Percentiles rank a stretch among this genome's conserved stretches.
Evolutionary conservation across 2,888 invertebrate genomes (phyloP).

Genomic region (Yponomeuta malinellus): DNA sequence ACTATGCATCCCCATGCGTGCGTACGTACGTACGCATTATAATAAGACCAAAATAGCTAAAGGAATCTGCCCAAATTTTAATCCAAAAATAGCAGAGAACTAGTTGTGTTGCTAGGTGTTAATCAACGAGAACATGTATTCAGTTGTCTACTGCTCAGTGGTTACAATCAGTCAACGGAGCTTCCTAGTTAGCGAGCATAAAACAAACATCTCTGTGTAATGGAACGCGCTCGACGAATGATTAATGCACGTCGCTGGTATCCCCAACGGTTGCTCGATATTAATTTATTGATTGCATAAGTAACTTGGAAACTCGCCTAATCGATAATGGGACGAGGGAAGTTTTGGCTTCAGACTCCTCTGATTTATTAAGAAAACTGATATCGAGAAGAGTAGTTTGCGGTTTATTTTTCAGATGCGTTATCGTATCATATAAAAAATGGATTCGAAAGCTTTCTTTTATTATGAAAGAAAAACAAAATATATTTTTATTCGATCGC

Average conservation of each 20-base stretch:
- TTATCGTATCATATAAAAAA: background rate
- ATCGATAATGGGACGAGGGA: slow-evolving; percentile 23
- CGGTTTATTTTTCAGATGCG: background rate
- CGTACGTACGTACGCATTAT: no score
- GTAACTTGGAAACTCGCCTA: slow-evolving; percentile 26
- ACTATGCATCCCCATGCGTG: no score
- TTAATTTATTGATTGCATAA: slow-evolving; percentile 32
- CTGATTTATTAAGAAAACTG: slow-evolving; percentile 2
- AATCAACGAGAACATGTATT: no score
- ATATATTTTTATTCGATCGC: no score
- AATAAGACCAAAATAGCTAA: no score
- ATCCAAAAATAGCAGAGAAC: no score
- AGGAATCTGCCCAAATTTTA: no score
- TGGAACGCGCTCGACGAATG: slow-evolving; percentile 33
- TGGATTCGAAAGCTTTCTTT: background rate
- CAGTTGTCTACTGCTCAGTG: no score
- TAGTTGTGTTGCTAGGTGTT: no score
- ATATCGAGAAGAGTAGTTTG: background rate
- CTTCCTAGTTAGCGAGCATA: slow-evolving; percentile 34
- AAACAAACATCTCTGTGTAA: slow-evolving; percentile 42
- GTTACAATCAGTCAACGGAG: slow-evolving; percentile 6
- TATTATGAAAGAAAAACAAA: background rate
- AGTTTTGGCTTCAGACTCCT: slow-evolving; percentile 21
- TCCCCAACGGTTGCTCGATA: slow-evolving; percentile 27
- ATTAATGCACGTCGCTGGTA: slow-evolving; percentile 40